Evolutionary conservation across 92 coral and sea anemone species (phyloP).

Genomic region (Zoanthus gigantus): DNA sequence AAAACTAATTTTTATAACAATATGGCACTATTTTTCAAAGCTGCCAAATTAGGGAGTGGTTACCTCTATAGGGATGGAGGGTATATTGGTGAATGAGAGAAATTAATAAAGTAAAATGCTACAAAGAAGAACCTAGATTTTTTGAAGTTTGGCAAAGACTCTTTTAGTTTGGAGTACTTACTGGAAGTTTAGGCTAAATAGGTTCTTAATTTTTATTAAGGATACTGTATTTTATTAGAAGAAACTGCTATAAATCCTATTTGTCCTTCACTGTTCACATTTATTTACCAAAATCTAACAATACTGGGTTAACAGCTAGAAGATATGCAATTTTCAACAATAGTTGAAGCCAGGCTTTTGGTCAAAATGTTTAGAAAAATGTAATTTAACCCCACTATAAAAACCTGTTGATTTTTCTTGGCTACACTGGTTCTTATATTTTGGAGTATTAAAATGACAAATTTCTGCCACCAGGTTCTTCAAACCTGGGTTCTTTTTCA

Average conservation of each 20-base stretch:
- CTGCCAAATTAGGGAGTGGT: slow-evolving; percentile 14
- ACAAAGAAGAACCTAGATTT: too few relatives aligned
- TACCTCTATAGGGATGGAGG: not conserved
- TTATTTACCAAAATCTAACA: slow-evolving; percentile 14
- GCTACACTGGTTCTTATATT: slow-evolving; percentile 3
- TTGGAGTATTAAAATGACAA: slow-evolving; percentile 2
- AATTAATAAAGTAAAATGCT: not conserved
- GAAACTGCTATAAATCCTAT: slow-evolving; percentile 18
- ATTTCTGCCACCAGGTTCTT: slow-evolving; percentile 8
- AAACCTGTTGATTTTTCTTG: slow-evolving; percentile 1
- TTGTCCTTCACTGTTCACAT: slow-evolving; percentile 8
- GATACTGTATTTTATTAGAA: slow-evolving; percentile 20
- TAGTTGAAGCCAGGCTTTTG: slow-evolving; percentile 3
- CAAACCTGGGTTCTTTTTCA: slow-evolving; percentile 1
- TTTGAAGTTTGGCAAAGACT: too few relatives aligned
- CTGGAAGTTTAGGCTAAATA: not conserved
- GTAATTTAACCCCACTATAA: slow-evolving; percentile 10
- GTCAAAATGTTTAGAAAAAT: not conserved
- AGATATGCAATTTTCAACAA: not conserved
- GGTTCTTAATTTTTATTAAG: slow-evolving; percentile 19
- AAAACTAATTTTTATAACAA: slow-evolving; percentile 3
- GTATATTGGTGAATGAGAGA: slow-evolving; percentile 13
- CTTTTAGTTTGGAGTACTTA: not conserved
- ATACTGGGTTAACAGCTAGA: slow-evolving; percentile 11
- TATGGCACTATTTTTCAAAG: slow-evolving; percentile 6